Base-by-base conservation (phyloP, 2,797 vertebrate genomes). In the Gymnothorax reevesii region DNA sequence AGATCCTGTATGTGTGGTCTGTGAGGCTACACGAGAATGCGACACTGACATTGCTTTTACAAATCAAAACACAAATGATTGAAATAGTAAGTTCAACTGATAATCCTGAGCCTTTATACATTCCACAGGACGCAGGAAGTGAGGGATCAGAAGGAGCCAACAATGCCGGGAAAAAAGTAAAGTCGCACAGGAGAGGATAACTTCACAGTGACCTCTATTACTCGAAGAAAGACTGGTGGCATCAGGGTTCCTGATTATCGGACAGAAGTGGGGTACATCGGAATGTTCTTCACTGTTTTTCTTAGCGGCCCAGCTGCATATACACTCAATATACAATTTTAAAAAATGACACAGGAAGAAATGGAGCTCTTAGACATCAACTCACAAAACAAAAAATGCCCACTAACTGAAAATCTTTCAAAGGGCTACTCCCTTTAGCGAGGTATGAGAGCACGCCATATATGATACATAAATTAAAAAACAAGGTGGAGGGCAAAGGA, bases 1-100 rank as follows among this genome's bases (percentile, higher is more conserved):
- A 92, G 92, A 91, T 88, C 55, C 13, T 57, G 64, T 87, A 84
- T 69, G 85, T 86, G 69, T 86, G 57, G 77, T 80, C 20, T n/a
- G 49, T 55, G 52, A 55, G 77, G 52, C 55, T 20, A 52, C 7
- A 52, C 55, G 52, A 52, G 20, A 52, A 55, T 54, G 52, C 77
- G 7, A 8, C 22, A 79, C 75, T 79, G 0, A 79, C 54, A 15
- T 79, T 79, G 49, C 54, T 79, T 55, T 80, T 8, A 54, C 17
- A 80, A 80, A 80, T 54, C 20, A 55, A 54, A 80, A n/a, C 22
- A 80, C 0, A 7, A 22, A 80, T 80, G 52, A 33, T 54, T 7
- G 22, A n/a, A 52, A 80, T n/a, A 20, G n/a, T 80, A n/a, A 42
- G 77, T 20, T 42, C 22, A 9, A 52, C 17, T 9, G 77, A 54